These are phyloP conservation scores for Bombus turneri DNA, from an alignment of 1,140 invertebrate species.

Conservation along the genomic window DNA sequence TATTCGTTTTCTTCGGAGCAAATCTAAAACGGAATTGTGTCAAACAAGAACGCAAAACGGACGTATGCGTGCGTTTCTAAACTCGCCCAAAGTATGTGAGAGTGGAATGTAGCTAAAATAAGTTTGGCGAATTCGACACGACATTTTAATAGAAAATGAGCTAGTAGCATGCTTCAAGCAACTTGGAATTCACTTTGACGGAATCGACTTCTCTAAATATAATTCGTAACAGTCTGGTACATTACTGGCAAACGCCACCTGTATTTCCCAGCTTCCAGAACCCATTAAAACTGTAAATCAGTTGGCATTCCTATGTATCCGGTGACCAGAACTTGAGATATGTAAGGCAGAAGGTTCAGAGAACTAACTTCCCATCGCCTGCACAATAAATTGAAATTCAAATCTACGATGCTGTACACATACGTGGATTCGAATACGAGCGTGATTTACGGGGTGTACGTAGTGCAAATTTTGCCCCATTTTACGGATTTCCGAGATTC, in stretches of 20 bases:
- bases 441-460: neutral
- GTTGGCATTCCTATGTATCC: slow-evolving; percentile 34
- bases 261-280: slow-evolving; percentile 39
- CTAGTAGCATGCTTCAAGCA: neutral
- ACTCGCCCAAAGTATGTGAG: no score
- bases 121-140: neutral
- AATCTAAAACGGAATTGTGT: no score
- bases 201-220: slow-evolving; percentile 15
- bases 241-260: neutral
- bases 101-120: neutral
- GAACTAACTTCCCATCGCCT: slow-evolving; percentile 9
- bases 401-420: neutral
- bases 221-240: slow-evolving; percentile 24
- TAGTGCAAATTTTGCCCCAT: neutral
- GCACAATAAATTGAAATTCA: slow-evolving; percentile 41
- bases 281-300: slow-evolving; percentile 56
- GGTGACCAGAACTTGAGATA: slow-evolving; percentile 32
- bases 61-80: no score
- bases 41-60: no score
- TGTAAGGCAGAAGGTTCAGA: slow-evolving; percentile 6
- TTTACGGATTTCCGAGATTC: slow-evolving; percentile 2
- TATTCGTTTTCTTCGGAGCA: no score
- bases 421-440: neutral
- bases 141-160: slow-evolving; percentile 1
- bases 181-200: neutral